A percentile compares a stretch with the other conserved stretches of the same genome.
Evolutionary conservation across 2,888 invertebrate species (phyloP).

Genomic region (Spatulosminthurus flaviceps): DNA sequence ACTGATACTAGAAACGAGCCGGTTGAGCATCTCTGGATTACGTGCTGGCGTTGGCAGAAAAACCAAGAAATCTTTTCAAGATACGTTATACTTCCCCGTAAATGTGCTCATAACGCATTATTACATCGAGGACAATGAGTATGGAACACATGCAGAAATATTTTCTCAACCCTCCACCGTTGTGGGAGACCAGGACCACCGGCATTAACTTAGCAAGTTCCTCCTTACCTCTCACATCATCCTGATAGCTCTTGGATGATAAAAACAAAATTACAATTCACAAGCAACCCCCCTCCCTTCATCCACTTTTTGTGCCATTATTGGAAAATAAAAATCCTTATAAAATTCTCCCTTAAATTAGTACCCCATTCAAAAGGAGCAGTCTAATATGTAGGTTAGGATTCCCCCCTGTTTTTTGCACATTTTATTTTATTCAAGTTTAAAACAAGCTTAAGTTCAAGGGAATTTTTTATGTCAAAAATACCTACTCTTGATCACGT

Average conservation of each 20-base stretch:
- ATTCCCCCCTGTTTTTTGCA: too few relatives aligned
- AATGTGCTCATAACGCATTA: conserved; percentile 14
- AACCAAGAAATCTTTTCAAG: neutral
- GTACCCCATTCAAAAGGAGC: too few relatives aligned
- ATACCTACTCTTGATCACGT: too few relatives aligned
- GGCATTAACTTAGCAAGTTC: neutral
- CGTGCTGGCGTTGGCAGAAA: conserved; percentile 4
- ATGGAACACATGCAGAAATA: conserved; percentile 30
- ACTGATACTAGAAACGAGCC: neutral
- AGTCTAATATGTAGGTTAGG: too few relatives aligned
- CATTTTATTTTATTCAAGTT: too few relatives aligned
- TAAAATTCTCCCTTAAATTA: neutral
- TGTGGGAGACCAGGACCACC: neutral
- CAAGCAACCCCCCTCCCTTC: neutral
- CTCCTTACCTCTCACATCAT: neutral
- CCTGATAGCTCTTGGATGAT: neutral
- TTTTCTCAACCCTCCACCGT: neutral
- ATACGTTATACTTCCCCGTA: neutral
- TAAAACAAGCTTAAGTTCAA: too few relatives aligned
- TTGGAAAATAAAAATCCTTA: neutral
- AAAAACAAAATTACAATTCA: neutral
- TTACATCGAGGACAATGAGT: neutral
- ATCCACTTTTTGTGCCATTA: neutral
- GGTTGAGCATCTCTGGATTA: neutral
- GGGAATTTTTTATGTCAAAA: too few relatives aligned